Percentiles rank a stretch among this genome's conserved stretches.
Conservation (phyloP, 2,888 invertebrate genomes). For the Melanostoma mellinum region DNA sequence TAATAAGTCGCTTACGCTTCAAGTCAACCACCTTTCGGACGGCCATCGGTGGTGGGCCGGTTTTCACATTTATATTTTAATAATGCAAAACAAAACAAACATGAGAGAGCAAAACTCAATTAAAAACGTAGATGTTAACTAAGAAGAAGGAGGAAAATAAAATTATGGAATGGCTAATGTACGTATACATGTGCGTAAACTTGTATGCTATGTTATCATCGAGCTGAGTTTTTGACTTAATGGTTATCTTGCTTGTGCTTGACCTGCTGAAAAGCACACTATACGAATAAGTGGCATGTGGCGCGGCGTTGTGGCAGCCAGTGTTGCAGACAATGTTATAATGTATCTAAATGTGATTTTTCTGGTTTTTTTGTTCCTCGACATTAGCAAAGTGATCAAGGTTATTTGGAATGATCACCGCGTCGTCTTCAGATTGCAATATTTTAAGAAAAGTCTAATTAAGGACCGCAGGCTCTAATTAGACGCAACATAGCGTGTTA, state of each 20-base stretch:
- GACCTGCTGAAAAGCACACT: constrained; percentile 58
- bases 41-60: constrained; percentile 26
- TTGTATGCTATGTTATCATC: constrained; percentile 24
- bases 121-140: constrained; percentile 42
- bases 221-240: constrained; percentile 33
- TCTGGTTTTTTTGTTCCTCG: constrained; percentile 9
- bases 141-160: constrained; percentile 30
- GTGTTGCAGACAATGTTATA: constrained; percentile 33
- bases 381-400: constrained; percentile 41
- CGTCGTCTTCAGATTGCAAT: constrained; percentile 29
- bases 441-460: constrained; percentile 26
- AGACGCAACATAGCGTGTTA: too few species aligned
- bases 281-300: constrained; percentile 23
- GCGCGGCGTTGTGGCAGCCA: background rate
- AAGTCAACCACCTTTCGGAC: constrained; percentile 65
- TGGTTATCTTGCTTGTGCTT: constrained; percentile 56
- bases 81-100: constrained; percentile 66
- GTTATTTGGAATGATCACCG: constrained; percentile 1
- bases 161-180: constrained; percentile 32
- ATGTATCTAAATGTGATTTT: constrained; percentile 54
- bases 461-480: constrained; percentile 6
- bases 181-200: constrained; percentile 9
- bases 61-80: constrained; percentile 40
- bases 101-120: constrained; percentile 45
- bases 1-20: constrained; percentile 45